Evolutionary conservation across 2,113 vertebrate species (phyloP), one percentile per base, ranked within the genome.

Genomic region (Fulmarus glacialis): DNA sequence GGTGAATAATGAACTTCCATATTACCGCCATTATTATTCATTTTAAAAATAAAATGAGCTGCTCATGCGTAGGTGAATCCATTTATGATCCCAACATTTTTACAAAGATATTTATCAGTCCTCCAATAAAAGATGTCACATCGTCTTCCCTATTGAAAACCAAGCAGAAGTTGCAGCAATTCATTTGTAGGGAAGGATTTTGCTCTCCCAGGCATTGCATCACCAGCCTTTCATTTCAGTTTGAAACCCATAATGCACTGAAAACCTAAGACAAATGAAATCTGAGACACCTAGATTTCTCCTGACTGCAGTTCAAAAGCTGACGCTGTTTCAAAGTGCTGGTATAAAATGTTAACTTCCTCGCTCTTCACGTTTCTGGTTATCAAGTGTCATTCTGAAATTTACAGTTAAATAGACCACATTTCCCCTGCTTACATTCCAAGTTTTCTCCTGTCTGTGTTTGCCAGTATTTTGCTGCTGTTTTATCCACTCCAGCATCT

Each of bases 1-100:
- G 50, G 32, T 94, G 93, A 93, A 89, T 92, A 89, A 93, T 89
- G 86, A 90, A 63, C 50, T 79, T 81, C 29, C 27, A 34, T 67
- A 83, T 78, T 89, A 27, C 47, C 13, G 18, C 34, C 38, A 75
- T 92, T 92, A 78, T 42, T 92, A 95, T 91, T 92, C 14, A 34
- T 87, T 92, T 92, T 87, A 90, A 81, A 88, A 89, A 63, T 50
- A 71, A 87, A 93, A 93, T n/a, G 4, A 82, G 9, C 38, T 70
- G 15, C 26, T 80, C 4, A 3, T 81, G 67, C 1, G 0, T 40
- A 34, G 40, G 53, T 58, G 32, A 90, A 38, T 17, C 26, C 6
- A 1, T 74, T 78, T 82, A 50, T 36, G 79, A 74, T 67, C 29
- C 15, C 50, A 92, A 5, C 8, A 53, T 7, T 78, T 93, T 80